Percentiles rank a stretch among this genome's conserved stretches.
phyloP scores from a whole-genome alignment of 2,113 vertebrate genomes.

The Mesembrinibis cayennensis region DNA sequence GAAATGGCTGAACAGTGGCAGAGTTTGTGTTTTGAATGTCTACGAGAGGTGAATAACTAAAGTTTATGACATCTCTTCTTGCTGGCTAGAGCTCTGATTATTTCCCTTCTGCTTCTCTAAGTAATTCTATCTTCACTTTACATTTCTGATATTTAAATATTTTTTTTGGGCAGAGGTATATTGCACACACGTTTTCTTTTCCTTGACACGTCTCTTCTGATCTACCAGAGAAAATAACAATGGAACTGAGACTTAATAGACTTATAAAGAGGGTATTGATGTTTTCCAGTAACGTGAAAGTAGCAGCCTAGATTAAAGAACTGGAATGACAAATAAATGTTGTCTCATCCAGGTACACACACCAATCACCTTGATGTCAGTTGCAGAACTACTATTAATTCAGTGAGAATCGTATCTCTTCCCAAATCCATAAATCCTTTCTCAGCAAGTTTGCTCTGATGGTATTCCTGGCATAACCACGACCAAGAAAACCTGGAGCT shows the following conservation, averaged over 20 bases:
- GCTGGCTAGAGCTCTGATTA: slow-evolving; percentile 37
- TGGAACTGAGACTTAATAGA: neutral
- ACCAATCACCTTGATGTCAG: slow-evolving; percentile 38
- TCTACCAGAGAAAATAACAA: slow-evolving; percentile 50
- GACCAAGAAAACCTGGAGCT: slow-evolving; percentile 57
- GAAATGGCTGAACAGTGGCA: slow-evolving; percentile 33
- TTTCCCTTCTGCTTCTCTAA: slow-evolving; percentile 39
- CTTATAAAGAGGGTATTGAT: slow-evolving; percentile 17
- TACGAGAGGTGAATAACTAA: neutral
- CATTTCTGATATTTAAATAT: slow-evolving; percentile 53
- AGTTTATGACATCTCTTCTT: slow-evolving; percentile 40
- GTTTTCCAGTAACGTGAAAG: neutral
- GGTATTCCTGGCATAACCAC: slow-evolving; percentile 60
- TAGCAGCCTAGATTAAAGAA: neutral
- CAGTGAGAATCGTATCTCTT: slow-evolving; percentile 23
- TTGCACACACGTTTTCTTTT: neutral
- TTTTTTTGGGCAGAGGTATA: slow-evolving; percentile 3
- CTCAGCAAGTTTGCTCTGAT: slow-evolving; percentile 40
- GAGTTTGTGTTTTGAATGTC: slow-evolving; percentile 24
- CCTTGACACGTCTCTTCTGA: slow-evolving; percentile 22
- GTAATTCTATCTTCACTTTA: slow-evolving; percentile 46
- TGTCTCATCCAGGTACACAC: slow-evolving; percentile 22
- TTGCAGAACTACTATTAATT: slow-evolving; percentile 19
- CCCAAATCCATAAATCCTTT: slow-evolving; percentile 59
- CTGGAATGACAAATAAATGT: neutral